Base-by-base conservation (phyloP, 1,140 invertebrate genomes). In the Scaptomyza montana region DNA sequence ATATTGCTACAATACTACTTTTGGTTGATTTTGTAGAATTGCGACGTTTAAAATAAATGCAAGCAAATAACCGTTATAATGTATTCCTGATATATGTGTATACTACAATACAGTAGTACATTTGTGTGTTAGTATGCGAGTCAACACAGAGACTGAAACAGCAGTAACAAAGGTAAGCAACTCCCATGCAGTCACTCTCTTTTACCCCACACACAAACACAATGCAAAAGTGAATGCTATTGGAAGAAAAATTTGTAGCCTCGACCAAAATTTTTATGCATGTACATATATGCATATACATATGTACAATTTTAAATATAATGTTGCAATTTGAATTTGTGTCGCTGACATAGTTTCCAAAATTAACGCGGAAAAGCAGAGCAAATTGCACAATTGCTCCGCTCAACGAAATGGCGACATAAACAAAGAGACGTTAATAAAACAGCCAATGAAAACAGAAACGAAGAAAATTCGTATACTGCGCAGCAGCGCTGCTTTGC, bases 401-500 rank as follows among this genome's bases (percentile, higher is more conserved):
- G 13, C 60, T n/a, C 53, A 86, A 43, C 73, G 69, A 64, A 80
- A 28, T 41, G 25, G 55, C 57, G 63, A 80, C 69, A 79, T 81
- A 86, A 89, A 89, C 85, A 89, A 81, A 78, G 65, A 62, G 46
- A 50, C 50, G 53, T 67, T 71, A 81, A 70, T 86, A 80, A 89
- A 90, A 66, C 66, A 81, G 64, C 59, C 59, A 72, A 78, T 72
- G 67, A 90, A 80, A 89, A 89, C 85, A 90, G 74, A 77, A 74
- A 66, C 43, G 71, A 59, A 64, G 49, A 80, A 73, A 62, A 55
- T 54, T 67, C 49, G 61, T 56, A 61, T 76, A 87, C 89, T 87
- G 82, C 82, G 82, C 84, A 87, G 82, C 73, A 73, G 59, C 56
- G 47, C 74, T 77, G 75, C 66, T 72, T 39, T 36, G 62, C 21